Conservation (phyloP, 2,797 vertebrate species). For the Hozukius guyotensis region DNA sequence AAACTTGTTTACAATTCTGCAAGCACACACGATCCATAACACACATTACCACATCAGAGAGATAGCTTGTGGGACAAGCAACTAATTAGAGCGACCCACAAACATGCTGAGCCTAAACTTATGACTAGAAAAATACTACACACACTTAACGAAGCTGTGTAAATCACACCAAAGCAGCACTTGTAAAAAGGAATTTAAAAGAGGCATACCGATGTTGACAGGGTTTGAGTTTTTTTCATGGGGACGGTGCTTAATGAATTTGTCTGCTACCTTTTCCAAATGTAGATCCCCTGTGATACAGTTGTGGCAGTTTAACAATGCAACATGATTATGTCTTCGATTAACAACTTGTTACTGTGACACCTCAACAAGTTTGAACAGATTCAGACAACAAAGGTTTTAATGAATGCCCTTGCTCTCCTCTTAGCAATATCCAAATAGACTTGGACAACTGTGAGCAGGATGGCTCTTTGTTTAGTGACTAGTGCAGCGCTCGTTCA, state of each 20-base stretch:
- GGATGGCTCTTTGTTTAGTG: not conserved
- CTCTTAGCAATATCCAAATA: not conserved
- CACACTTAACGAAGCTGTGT: constrained; percentile 29
- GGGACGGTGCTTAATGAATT: not conserved
- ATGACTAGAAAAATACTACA: constrained; percentile 28
- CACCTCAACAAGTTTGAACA: not conserved
- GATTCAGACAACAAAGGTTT: not conserved
- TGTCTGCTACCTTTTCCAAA: not conserved
- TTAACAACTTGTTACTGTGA: not conserved
- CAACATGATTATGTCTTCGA: not conserved
- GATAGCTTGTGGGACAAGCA: constrained; percentile 57
- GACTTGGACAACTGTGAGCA: not conserved
- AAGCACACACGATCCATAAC: constrained; percentile 33
- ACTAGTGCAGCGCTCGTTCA: not conserved
- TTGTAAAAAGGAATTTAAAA: not conserved
- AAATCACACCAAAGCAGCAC: constrained; percentile 14
- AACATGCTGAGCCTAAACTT: constrained; percentile 51
- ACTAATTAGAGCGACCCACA: constrained; percentile 64
- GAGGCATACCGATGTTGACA: not conserved
- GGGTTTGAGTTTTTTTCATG: not conserved
- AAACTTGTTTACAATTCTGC: constrained; percentile 51
- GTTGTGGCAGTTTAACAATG: not conserved
- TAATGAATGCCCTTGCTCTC: not conserved
- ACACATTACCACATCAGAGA: constrained; percentile 65
- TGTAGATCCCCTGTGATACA: not conserved